Percentiles rank a stretch among this genome's conserved stretches.
Evolutionary conservation across 2,797 vertebrate species (phyloP).

Genomic region (Tinamus major): DNA sequence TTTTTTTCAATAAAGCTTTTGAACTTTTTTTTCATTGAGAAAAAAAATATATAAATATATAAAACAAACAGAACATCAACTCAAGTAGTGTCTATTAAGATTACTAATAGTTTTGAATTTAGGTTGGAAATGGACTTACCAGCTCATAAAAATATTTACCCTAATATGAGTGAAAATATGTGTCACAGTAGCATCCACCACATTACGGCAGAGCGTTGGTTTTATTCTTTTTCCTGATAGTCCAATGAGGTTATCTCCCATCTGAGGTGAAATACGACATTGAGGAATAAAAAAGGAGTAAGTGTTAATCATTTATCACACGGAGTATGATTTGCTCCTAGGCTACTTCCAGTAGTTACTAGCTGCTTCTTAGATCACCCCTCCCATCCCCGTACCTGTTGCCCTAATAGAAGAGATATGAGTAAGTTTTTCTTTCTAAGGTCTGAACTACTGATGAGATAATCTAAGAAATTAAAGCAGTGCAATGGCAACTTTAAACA

Average conservation of each 20-base stretch:
- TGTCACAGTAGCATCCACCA: not conserved
- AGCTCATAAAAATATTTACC: not conserved
- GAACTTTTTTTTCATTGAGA: not conserved
- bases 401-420: not conserved
- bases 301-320: not conserved
- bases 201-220: rapidly evolving
- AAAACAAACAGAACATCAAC: not conserved
- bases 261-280: not conserved
- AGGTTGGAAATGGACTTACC: not conserved
- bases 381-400: too few relatives aligned
- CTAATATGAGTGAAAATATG: not conserved
- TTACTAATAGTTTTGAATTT: not conserved
- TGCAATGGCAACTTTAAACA: not conserved
- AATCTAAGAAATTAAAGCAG: not conserved
- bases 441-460: not conserved
- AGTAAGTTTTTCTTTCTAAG: not conserved
- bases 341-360: not conserved
- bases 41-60: not conserved
- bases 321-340: not conserved
- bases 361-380: not conserved
- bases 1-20: not conserved
- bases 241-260: rapidly evolving
- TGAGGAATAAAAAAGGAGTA: not conserved
- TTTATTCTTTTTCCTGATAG: not conserved
- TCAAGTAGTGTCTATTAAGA: not conserved